phyloP scores from a whole-genome alignment of 2,888 invertebrate genomes.

The Coelogynopora nodosa region DNA sequence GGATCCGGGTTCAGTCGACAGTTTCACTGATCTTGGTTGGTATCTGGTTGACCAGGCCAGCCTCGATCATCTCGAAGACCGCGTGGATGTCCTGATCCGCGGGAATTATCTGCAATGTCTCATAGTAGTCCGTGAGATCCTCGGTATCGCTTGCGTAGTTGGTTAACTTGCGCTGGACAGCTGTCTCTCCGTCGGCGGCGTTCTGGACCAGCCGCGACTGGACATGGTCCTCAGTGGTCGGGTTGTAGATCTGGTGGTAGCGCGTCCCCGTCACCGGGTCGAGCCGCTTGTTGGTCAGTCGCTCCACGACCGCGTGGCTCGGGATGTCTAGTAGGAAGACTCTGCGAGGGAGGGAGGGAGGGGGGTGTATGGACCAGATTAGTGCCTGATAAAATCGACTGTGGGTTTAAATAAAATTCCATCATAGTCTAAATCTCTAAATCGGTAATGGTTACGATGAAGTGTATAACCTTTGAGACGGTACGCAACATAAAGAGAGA shows the following conservation, averaged over 20 bases:
- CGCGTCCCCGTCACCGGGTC: slow-evolving; percentile 61
- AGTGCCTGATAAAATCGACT: too few species aligned
- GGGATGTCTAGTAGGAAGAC: slow-evolving; percentile 62
- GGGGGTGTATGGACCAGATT: too few species aligned
- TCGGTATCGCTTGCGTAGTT: slow-evolving; percentile 54
- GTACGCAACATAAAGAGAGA: too few species aligned
- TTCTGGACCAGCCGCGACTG: slow-evolving; percentile 54
- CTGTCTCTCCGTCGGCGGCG: slow-evolving; percentile 54
- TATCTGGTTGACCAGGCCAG: slow-evolving; percentile 59
- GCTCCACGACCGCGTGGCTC: slow-evolving; percentile 59
- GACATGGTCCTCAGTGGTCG: slow-evolving; percentile 58
- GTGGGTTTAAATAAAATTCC: too few species aligned
- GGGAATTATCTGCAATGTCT: slow-evolving; percentile 48
- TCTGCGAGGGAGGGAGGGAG: slow-evolving; percentile 50
- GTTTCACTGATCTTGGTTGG: slow-evolving; percentile 53
- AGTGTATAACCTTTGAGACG: too few species aligned
- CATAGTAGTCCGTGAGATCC: slow-evolving; percentile 58
- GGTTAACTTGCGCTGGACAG: slow-evolving; percentile 49
- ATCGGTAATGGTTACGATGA: too few species aligned
- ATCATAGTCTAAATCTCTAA: too few species aligned
- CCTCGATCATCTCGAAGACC: slow-evolving; percentile 61
- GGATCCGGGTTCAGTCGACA: slow-evolving; percentile 51
- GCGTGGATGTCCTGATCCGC: slow-evolving; percentile 61
- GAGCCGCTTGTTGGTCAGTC: slow-evolving; percentile 57
- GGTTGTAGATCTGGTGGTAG: slow-evolving; percentile 61